Evolutionary conservation across 2,113 vertebrate genomes (phyloP).

Genomic region (Setophaga kirtlandii): DNA sequence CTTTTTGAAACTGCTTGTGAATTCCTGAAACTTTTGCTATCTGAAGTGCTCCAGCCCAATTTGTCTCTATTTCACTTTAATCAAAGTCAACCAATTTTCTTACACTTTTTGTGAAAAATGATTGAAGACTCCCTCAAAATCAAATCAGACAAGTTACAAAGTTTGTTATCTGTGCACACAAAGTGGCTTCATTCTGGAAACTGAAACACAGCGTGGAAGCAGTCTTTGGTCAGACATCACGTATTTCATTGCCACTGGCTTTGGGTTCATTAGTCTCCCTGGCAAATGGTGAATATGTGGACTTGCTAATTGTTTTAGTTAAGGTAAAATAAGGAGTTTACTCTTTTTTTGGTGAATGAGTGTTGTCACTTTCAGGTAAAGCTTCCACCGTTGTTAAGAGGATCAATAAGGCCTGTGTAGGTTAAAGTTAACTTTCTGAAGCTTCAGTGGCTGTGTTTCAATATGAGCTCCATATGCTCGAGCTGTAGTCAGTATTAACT

Average conservation of each 20-base stretch:
- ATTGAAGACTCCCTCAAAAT: not conserved
- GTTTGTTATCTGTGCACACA: not conserved
- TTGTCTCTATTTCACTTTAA: not conserved
- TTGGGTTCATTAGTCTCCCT: not conserved
- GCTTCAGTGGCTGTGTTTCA: not conserved
- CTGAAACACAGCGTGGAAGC: not conserved
- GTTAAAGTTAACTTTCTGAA: not conserved
- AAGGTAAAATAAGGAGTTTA: not conserved
- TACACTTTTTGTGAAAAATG: not conserved
- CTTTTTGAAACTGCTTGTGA: not conserved
- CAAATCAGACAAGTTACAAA: not conserved
- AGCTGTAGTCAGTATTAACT: not conserved
- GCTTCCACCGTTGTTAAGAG: not conserved
- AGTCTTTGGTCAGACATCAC: not conserved
- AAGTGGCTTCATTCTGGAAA: not conserved
- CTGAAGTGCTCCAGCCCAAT: not conserved
- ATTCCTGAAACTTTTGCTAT: not conserved
- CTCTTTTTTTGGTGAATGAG: not conserved
- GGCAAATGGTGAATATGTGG: not conserved
- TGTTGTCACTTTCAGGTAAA: not conserved
- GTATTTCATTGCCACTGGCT: not conserved
- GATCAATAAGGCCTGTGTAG: not conserved
- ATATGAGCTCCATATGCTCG: not conserved
- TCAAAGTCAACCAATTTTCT: not conserved
- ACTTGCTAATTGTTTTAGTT: not conserved